Percentiles rank a stretch among this genome's conserved stretches.
Conservation (phyloP, 2,888 invertebrate species). For the Philaethria dido region DNA sequence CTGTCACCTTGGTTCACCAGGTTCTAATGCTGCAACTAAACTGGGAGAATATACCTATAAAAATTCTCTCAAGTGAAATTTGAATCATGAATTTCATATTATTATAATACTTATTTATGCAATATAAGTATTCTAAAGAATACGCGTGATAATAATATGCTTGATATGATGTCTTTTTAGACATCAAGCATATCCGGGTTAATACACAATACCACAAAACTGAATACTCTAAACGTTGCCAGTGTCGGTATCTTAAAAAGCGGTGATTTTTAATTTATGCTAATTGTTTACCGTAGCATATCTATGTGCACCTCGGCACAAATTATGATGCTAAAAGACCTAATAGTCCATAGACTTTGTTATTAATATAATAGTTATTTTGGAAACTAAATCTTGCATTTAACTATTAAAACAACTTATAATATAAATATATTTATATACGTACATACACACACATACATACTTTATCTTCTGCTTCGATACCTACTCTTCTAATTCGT, state of each 20-base stretch:
- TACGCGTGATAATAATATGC: too few relatives aligned
- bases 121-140: too few relatives aligned
- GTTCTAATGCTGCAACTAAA: too few relatives aligned
- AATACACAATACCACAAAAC: neutral
- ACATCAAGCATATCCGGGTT: neutral
- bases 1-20: too few relatives aligned
- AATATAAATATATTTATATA: neutral
- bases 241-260: conserved; percentile 58
- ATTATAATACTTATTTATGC: too few relatives aligned
- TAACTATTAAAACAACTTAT: neutral
- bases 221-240: conserved; percentile 5
- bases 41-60: too few relatives aligned
- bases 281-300: conserved; percentile 81
- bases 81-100: too few relatives aligned
- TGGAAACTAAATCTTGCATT: neutral
- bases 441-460: too few relatives aligned
- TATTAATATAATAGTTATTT: conserved; percentile 19
- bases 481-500: neutral
- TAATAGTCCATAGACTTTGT: conserved; percentile 55
- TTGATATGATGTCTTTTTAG: too few relatives aligned
- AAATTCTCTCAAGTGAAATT: too few relatives aligned
- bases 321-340: conserved; percentile 60
- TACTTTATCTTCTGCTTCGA: neutral
- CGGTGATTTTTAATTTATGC: conserved; percentile 63
- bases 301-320: conserved; percentile 74